phyloP scores from a whole-genome alignment of 1,140 invertebrate species.

The Dendroctonus valens region DNA sequence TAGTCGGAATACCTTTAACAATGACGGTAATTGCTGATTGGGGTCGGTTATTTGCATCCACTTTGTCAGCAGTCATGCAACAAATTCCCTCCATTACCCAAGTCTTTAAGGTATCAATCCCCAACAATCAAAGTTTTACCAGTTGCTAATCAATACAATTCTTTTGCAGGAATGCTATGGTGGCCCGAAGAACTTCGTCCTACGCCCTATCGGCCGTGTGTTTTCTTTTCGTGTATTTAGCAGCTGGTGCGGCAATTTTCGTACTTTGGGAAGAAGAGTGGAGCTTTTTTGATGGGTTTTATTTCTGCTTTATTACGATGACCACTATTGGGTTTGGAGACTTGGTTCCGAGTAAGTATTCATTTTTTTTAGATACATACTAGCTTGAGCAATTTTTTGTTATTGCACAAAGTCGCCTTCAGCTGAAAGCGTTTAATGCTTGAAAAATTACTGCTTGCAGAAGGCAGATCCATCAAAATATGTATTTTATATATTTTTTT shows the following conservation, averaged over 20 bases:
- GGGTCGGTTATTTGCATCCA: slow-evolving; percentile 81
- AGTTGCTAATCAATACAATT: slow-evolving; percentile 3
- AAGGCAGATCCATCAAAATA: too few species aligned
- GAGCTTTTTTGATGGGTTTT: slow-evolving; percentile 90
- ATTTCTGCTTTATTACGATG: slow-evolving; percentile 94
- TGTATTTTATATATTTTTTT: too few species aligned
- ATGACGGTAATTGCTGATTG: slow-evolving; percentile 91
- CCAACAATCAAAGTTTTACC: slow-evolving; percentile 1
- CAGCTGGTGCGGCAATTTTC: slow-evolving; percentile 72
- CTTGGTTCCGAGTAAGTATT: slow-evolving; percentile 77
- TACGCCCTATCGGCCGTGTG: slow-evolving; percentile 69
- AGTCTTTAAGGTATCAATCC: slow-evolving; percentile 40
- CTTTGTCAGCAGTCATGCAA: slow-evolving; percentile 65
- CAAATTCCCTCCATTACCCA: slow-evolving; percentile 55
- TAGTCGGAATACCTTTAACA: slow-evolving; percentile 91
- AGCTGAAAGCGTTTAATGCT: too few species aligned
- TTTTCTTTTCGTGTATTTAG: slow-evolving; percentile 74
- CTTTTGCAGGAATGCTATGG: slow-evolving; percentile 35
- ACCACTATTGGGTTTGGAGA: slow-evolving; percentile 93
- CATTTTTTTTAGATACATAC: neutral
- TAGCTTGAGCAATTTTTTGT: neutral
- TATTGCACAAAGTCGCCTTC: too few species aligned
- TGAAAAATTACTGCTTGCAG: too few species aligned
- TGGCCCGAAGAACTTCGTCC: slow-evolving; percentile 51
- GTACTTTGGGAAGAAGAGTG: slow-evolving; percentile 79